Evolutionary conservation across 1,140 invertebrate species (phyloP).

Genomic region (Reticulitermes speratus): DNA sequence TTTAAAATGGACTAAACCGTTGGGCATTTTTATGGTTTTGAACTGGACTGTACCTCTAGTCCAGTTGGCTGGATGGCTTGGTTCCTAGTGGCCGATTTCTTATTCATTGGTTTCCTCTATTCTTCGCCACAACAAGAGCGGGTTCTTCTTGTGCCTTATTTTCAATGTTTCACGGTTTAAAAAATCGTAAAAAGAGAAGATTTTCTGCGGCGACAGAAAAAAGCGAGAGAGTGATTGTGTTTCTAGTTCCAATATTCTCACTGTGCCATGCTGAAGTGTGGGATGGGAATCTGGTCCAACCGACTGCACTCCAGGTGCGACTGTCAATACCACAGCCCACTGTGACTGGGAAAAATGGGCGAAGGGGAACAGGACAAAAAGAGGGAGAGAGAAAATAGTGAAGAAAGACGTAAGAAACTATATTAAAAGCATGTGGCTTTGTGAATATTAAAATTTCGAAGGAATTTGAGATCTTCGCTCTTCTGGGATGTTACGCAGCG

Average conservation of each 20-base stretch:
- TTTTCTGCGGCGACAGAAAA: not conserved
- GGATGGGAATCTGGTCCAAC: not conserved
- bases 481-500: too few species aligned
- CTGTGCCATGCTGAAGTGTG: not conserved
- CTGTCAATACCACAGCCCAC: too few species aligned
- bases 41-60: not conserved
- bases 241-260: not conserved
- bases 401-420: too few species aligned
- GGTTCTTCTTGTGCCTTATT: not conserved
- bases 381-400: too few species aligned
- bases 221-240: not conserved
- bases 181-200: not conserved
- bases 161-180: not conserved
- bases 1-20: too few species aligned
- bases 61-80: not conserved
- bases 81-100: not conserved
- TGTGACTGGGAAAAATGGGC: too few species aligned
- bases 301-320: not conserved
- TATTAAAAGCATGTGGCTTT: too few species aligned
- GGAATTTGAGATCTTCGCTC: too few species aligned
- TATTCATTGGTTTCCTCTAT: not conserved
- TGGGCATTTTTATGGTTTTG: not conserved
- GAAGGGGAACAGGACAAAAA: too few species aligned
- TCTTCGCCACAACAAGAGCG: not conserved
- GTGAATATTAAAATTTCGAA: too few species aligned